These are phyloP conservation scores for Macrosteles quadrilineatus DNA, from an alignment of 1,140 invertebrate species.

Conservation along the genomic window DNA sequence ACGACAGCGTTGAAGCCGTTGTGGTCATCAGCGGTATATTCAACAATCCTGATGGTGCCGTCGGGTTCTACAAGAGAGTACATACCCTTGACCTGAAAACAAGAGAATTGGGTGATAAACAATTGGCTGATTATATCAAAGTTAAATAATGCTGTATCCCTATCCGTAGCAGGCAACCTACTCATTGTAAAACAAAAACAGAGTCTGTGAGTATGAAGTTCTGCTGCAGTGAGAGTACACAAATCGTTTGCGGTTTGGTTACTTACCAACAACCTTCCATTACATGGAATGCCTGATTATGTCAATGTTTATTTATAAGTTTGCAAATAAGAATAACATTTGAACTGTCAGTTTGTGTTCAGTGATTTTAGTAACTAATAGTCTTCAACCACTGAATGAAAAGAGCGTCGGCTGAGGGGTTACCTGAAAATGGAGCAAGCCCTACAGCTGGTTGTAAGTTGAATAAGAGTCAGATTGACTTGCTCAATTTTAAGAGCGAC, in stretches of 20 bases:
- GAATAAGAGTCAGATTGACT: too few species aligned
- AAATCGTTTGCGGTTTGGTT: not conserved
- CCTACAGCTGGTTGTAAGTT: too few species aligned
- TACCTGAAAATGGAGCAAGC: too few species aligned
- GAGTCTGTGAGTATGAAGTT: not conserved
- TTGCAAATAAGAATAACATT: too few species aligned
- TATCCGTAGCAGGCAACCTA: too few species aligned
- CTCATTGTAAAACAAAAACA: too few species aligned
- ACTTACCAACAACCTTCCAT: too few species aligned
- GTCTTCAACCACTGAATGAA: too few species aligned
- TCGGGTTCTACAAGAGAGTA: conserved; percentile 43
- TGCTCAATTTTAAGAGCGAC: too few species aligned
- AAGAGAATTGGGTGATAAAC: not conserved
- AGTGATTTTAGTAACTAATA: too few species aligned
- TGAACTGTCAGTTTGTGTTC: too few species aligned
- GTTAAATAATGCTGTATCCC: not conserved
- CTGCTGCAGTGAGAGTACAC: not conserved
- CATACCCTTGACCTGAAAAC: conserved; percentile 32
- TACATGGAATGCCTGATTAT: too few species aligned
- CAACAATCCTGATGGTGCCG: conserved; percentile 43
- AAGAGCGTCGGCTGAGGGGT: not conserved
- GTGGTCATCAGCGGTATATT: conserved; percentile 43
- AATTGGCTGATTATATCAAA: not conserved
- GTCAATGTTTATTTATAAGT: not conserved
- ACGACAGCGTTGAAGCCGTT: not conserved